Base-by-base conservation (phyloP, 2,113 vertebrate genomes). In the Xiphias gladius region DNA sequence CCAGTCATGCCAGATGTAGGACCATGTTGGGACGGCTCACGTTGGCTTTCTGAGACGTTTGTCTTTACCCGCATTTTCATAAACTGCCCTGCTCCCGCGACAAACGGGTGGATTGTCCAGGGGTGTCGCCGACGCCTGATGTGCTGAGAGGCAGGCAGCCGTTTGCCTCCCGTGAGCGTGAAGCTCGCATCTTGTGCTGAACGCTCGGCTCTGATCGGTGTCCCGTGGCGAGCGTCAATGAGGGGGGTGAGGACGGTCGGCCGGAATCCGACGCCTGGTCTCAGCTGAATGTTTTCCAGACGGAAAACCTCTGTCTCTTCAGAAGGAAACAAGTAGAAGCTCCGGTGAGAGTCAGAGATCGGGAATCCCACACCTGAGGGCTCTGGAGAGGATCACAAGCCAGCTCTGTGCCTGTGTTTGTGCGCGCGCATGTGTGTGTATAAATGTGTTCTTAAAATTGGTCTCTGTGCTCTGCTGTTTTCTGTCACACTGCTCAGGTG, bases 291-390 rank as follows among this genome's bases (percentile, higher is more conserved):
- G 13, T 65, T 83, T 50, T 66, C 88, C 86, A 88, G 82, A 88
- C 4, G 82, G 84, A 91, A 91, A 88, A 83, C 48, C 54, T 74
- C n/a, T 1, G 70, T 69, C 69, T 65, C 35, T 79, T 19, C 14
- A 71, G 71, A 72, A 89, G 86, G 86, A 90, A 86, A 78, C 14
- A 70, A 78, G 86, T 58, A 78, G 79, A 80, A 58, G 64, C 73
- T 68, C 57, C 61, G n/a, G 57, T 8, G 71, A 68, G 65, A 68
- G 67, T 76, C 65, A 35, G 24, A 61, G 61, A 76, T 50, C 16
- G 26, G 30, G 65, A 64, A 37, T 39, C 72, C 37, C 82, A 83
- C 79, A 91, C 66, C 83, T 83, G 80, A 83, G 67, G 67, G 62
- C 58, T 87, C 87, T 86, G 85, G 72, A 79, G 37, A 88, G 46